These are phyloP conservation scores for Melanostoma scalare DNA, from an alignment of 2,888 invertebrate genomes.

Conservation along the genomic window DNA sequence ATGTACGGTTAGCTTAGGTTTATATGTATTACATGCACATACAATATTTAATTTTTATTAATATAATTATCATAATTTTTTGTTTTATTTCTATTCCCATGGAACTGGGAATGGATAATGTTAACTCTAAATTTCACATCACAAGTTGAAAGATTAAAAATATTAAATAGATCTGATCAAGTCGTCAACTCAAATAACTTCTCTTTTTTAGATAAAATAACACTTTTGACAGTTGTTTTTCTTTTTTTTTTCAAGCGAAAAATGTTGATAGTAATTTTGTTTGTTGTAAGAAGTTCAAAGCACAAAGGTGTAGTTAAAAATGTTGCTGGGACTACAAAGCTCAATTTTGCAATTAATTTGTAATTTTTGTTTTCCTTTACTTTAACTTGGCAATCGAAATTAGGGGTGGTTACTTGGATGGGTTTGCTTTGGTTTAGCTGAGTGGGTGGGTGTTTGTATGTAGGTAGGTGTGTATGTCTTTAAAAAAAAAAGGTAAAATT, in stretches of 20 bases:
- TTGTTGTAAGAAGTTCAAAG: conserved; percentile 52
- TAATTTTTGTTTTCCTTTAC: no score
- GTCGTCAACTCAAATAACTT: conserved; percentile 34
- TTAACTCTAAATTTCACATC: conserved; percentile 83
- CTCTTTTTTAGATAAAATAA: conserved; percentile 10
- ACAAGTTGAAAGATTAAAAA: conserved; percentile 79
- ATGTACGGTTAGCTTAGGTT: conserved; percentile 55
- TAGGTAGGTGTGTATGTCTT: no score
- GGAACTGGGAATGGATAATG: conserved; percentile 81
- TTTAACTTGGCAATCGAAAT: no score
- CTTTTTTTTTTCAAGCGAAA: conserved; percentile 46
- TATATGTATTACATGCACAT: conserved; percentile 42
- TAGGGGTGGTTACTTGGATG: no score
- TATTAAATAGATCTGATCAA: conserved; percentile 55
- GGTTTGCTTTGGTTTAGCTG: no score
- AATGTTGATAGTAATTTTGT: conserved; percentile 32
- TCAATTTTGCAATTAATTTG: no score
- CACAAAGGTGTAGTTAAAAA: conserved; percentile 54
- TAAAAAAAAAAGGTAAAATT: no score
- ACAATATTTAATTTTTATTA: conserved; percentile 36
- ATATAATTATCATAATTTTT: conserved; percentile 68
- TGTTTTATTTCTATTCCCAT: conserved; percentile 78
- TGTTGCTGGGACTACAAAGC: background rate
- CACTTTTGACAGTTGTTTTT: conserved; percentile 42
- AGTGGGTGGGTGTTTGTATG: no score